Evolutionary conservation across 2,888 invertebrate species (phyloP), one percentile per base, ranked within the genome.

Genomic region (Cephus nigrinus): DNA sequence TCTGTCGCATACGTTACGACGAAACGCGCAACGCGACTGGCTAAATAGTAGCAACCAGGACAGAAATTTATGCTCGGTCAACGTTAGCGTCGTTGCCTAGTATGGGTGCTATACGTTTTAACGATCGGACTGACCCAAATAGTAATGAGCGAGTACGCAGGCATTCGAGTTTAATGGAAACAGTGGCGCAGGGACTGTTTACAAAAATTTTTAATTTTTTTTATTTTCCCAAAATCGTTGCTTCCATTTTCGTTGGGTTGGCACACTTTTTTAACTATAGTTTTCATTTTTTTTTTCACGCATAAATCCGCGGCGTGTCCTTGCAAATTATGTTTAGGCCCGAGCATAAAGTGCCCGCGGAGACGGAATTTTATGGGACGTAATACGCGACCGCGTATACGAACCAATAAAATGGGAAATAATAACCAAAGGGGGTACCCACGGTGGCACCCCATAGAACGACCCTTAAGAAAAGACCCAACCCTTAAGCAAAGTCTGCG

Each of bases 341-440:
- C 69, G 75, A 73, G 55, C 76, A 80, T 77, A 80, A 69, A 73
- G 75, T 69, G 72, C 72, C 68, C 80, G 34, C 33, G 36, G 71
- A 36, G 68, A 75, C 71, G 74, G 74, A 76, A 71, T 84, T 86
- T 86, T 86, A 85, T 85, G 84, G 80, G 82, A 86, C 85, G 83
- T 84, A 84, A 85, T 83, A 80, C 81, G 78, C 79, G 82, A 82
- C 79, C 82, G 82, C 81, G 81, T 79, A 83, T 82, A 77, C 82
- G 81, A 84, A 84, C 86, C 88, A 86, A 89, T 89, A 89, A 90
- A 90, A 87, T 84, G 81, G 85, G 81, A 88, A 89, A 89, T 89
- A 88, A 89, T 89, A 89, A 88, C 86, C 84, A 80, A n/a, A 35
- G 74, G 68, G 75, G 69, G 75, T 68, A 75, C 74, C 71, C 71